Evolutionary conservation across 2,888 invertebrate species (phyloP), one percentile per base, ranked within the genome.

Genomic region (Endotricha flammealis): DNA sequence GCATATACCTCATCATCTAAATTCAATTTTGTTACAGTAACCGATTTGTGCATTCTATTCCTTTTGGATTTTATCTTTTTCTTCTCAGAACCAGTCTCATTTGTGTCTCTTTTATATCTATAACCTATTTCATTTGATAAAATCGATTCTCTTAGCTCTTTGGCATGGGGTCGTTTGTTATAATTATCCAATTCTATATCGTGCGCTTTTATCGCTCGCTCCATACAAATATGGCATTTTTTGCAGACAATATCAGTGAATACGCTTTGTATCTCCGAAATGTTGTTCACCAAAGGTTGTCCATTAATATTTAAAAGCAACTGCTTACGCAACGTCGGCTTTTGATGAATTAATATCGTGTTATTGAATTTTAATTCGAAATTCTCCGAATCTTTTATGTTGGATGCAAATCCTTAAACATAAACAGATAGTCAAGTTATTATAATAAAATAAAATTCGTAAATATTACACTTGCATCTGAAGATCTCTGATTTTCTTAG

Each of bases 11-110:
- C 60, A 2, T 62, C 70, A 5, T 70, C 57, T 1, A 52, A 46
- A 7, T 58, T 66, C 38, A 72, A 79, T 56, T 76, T 79, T 5
- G 69, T 73, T 1, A 81, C 66, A 8, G 61, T 60, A 0, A 72
- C 52, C 3, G 52, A 39, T 49, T 66, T 57, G 0, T 38, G 41
- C 1, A 13, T 0, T 44, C 50, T 66, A 27, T 46, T 59, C 35
- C 52, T 66, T 40, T 55, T 68, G 0, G 45, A 12, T 53, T 53
- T 57, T 3, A 1, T 34, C 30, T 38, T 59, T 25, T 55, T 65
- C 17, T 23, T 4, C 2, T 32, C 29, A 11, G 34, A 33, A 8
- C 32, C 36, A 0, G 46, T 40, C 3, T 36, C 23, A 29, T 29
- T 32, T 1, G 37, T 12, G 12, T 56, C 52, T 42, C 72, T 54